Evolutionary conservation across 1,140 invertebrate species (phyloP).

Genomic region (Helicorthomorpha holstii): DNA sequence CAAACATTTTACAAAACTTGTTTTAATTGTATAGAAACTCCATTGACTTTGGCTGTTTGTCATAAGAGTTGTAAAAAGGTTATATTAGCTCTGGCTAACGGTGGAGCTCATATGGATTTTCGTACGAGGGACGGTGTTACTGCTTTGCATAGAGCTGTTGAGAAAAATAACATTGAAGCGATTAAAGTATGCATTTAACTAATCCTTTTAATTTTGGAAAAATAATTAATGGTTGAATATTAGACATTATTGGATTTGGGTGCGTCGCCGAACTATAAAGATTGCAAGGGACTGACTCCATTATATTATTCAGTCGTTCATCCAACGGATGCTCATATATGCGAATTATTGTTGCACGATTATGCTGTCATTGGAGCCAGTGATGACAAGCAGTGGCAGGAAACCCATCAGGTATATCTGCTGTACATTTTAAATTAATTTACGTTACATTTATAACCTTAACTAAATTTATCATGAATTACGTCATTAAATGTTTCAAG

Average conservation of each 20-base stretch:
- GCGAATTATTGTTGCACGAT: slow-evolving; percentile 84
- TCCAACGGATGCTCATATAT: slow-evolving; percentile 69
- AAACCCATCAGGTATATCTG: slow-evolving; percentile 81
- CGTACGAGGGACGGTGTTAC: slow-evolving; percentile 86
- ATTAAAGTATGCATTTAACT: slow-evolving; percentile 39
- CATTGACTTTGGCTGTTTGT: slow-evolving; percentile 68
- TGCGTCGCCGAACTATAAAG: slow-evolving; percentile 92
- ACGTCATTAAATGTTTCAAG: too few relatives aligned
- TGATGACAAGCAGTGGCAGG: slow-evolving; percentile 95
- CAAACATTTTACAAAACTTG: too few relatives aligned
- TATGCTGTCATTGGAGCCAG: slow-evolving; percentile 78
- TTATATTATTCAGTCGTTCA: slow-evolving; percentile 85
- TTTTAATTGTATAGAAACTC: too few relatives aligned
- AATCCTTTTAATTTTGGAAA: not conserved
- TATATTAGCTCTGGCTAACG: slow-evolving; percentile 89
- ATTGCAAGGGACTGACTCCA: slow-evolving; percentile 77
- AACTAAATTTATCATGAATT: too few relatives aligned
- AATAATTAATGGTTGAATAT: not conserved
- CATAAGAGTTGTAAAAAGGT: slow-evolving; percentile 71
- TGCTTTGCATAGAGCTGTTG: slow-evolving; percentile 71
- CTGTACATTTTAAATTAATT: not conserved
- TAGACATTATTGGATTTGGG: slow-evolving; percentile 78
- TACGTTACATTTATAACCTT: too few relatives aligned
- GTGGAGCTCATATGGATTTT: slow-evolving; percentile 92
- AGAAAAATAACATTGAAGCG: slow-evolving; percentile 68